These are phyloP conservation scores for Danio kyathit DNA, from an alignment of 2,797 vertebrate genomes.

Conservation along the genomic window DNA sequence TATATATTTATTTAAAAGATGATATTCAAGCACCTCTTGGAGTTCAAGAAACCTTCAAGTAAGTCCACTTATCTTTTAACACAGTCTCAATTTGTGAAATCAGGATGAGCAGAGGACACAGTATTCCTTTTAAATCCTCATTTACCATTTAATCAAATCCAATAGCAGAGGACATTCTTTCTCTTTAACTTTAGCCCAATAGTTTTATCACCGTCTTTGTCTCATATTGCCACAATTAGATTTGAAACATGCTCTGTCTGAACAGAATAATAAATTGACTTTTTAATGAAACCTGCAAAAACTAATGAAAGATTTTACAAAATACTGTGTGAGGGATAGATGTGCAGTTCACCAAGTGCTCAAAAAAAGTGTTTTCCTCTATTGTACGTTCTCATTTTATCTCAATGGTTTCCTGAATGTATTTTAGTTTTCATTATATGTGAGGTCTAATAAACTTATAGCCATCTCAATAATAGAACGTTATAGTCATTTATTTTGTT, in stretches of 20 bases:
- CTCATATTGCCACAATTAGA: background rate
- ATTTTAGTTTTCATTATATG: background rate
- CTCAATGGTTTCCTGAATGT: background rate
- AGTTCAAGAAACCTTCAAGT: background rate
- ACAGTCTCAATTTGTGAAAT: background rate
- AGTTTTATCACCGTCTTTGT: background rate
- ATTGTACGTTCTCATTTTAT: background rate
- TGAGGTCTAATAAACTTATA: background rate
- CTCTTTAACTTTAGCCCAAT: background rate
- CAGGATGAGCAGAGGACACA: background rate
- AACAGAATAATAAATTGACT: background rate
- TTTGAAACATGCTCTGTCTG: background rate
- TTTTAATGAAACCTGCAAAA: background rate
- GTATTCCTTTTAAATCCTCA: background rate
- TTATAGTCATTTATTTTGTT: background rate
- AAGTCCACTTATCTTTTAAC: conserved; percentile 8
- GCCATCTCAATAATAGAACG: background rate
- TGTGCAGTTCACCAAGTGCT: background rate
- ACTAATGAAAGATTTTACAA: background rate
- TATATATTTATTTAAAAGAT: background rate
- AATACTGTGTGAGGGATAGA: background rate
- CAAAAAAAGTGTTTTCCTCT: background rate
- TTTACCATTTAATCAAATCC: background rate
- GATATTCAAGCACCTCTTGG: background rate
- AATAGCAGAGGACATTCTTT: background rate